A percentile compares a stretch with the other conserved stretches of the same genome.
Conservation (phyloP, 2,113 vertebrate species). For the Gobius niger region DNA sequence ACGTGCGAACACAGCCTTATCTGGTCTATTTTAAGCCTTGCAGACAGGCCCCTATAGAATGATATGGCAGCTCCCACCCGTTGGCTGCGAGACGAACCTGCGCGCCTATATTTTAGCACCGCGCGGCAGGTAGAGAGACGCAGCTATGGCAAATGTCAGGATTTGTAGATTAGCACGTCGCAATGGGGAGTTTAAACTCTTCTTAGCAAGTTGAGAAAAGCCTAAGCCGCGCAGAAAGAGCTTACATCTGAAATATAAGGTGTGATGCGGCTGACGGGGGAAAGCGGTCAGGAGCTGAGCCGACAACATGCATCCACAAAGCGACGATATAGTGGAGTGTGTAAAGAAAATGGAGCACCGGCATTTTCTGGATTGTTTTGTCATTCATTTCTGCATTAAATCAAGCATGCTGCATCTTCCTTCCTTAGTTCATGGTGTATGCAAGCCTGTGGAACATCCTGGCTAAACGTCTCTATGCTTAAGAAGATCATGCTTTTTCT, state of each 20-base stretch:
- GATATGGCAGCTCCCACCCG: conserved; percentile 46
- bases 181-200: conserved; percentile 41
- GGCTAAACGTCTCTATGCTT: no score
- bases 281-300: conserved; percentile 40
- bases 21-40: conserved; percentile 56
- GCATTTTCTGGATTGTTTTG: no score
- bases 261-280: conserved; percentile 42
- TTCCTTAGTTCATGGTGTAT: no score
- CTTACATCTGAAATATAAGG: conserved; percentile 53
- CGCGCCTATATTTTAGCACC: conserved; percentile 52
- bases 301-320: conserved; percentile 46
- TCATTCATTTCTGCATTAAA: no score
- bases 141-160: conserved; percentile 45
- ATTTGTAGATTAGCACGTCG: conserved; percentile 68
- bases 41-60: conserved; percentile 51
- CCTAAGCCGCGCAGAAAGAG: conserved; percentile 34
- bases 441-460: no score
- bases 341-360: no score
- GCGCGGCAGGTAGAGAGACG: conserved; percentile 56
- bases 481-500: no score
- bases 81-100: conserved; percentile 38
- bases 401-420: no score
- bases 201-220: conserved; percentile 44
- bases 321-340: no score
- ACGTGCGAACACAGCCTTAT: conserved; percentile 35